A percentile compares a stretch with the other conserved stretches of the same genome.
These are phyloP conservation scores for Listrodromus nycthemerus DNA, from an alignment of 2,888 invertebrate species.

Conservation along the genomic window DNA sequence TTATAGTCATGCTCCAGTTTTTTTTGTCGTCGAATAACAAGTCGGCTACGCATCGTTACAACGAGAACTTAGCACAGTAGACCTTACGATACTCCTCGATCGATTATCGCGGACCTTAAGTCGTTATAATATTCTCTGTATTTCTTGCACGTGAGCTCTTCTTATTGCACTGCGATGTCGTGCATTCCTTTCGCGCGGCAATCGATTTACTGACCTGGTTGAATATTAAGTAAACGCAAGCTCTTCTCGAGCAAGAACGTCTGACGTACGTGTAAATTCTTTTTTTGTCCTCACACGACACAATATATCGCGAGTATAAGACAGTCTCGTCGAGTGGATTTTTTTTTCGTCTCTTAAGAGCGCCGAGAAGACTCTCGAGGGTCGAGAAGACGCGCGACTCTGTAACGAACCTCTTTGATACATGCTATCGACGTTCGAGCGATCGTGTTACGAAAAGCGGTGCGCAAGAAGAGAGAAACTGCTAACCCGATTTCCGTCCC, in stretches of 20 bases:
- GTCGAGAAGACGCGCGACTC: constrained; percentile 30
- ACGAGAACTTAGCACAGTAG: background rate
- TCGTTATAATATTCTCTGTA: constrained; percentile 19
- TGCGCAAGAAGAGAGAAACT: constrained; percentile 20
- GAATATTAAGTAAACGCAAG: constrained; percentile 33
- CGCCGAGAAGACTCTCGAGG: constrained; percentile 20
- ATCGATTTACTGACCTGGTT: constrained; percentile 44
- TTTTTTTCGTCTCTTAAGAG: constrained; percentile 24
- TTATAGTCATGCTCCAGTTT: background rate
- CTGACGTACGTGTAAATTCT: constrained; percentile 23
- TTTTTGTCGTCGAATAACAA: constrained; percentile 36
- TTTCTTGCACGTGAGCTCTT: constrained; percentile 37
- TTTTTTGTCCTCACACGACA: constrained; percentile 20
- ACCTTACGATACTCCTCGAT: constrained; percentile 18
- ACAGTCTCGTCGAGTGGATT: constrained; percentile 45
- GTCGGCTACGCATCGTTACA: constrained; percentile 21
- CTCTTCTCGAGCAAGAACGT: constrained; percentile 19
- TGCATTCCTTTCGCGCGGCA: constrained; percentile 16
- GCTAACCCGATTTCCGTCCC: constrained; percentile 18
- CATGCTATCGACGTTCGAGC: constrained; percentile 14
- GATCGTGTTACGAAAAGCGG: constrained; percentile 32
- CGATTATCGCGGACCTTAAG: constrained; percentile 23
- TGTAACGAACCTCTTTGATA: constrained; percentile 22
- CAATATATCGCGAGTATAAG: constrained; percentile 19
- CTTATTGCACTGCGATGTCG: constrained; percentile 58